Evolutionary conservation across 2,797 vertebrate genomes (phyloP).

Genomic region (Enteromius anoplus): DNA sequence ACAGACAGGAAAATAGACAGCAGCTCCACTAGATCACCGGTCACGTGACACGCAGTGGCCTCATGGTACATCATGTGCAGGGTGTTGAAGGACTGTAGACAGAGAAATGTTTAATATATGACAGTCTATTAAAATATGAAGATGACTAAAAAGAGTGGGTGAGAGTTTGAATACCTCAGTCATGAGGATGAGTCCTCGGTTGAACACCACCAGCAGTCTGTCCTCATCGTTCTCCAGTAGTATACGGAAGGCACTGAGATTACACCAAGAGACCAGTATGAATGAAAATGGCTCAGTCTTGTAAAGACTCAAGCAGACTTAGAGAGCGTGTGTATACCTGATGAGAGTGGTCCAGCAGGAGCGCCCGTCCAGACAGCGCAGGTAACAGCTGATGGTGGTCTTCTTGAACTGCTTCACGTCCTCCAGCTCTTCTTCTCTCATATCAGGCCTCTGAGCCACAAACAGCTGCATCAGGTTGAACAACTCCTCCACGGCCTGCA

Average conservation of each 20-base stretch:
- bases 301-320: background rate
- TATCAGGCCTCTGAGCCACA: constrained; percentile 93
- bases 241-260: constrained; percentile 96
- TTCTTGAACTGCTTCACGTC: constrained; percentile 99
- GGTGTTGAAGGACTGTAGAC: constrained; percentile 91
- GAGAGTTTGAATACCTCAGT: constrained; percentile 83
- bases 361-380: constrained; percentile 96
- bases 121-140: background rate
- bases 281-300: background rate
- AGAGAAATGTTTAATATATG: background rate
- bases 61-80: constrained; percentile 99
- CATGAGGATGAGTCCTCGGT: constrained; percentile 96
- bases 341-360: constrained; percentile 99
- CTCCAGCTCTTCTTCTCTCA: constrained; percentile 95
- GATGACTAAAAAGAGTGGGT: background rate
- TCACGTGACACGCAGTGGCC: constrained; percentile 97
- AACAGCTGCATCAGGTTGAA: constrained; percentile 99
- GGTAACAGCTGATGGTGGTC: constrained; percentile 98
- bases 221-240: constrained; percentile 97
- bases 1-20: constrained; percentile 97
- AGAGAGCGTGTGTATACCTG: constrained; percentile 79
- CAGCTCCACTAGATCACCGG: constrained; percentile 96
- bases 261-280: background rate
- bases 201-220: constrained; percentile 95
- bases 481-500: constrained; percentile 94